Conservation (phyloP, 2,888 invertebrate genomes). For the Caenorhabditis sp. region DNA sequence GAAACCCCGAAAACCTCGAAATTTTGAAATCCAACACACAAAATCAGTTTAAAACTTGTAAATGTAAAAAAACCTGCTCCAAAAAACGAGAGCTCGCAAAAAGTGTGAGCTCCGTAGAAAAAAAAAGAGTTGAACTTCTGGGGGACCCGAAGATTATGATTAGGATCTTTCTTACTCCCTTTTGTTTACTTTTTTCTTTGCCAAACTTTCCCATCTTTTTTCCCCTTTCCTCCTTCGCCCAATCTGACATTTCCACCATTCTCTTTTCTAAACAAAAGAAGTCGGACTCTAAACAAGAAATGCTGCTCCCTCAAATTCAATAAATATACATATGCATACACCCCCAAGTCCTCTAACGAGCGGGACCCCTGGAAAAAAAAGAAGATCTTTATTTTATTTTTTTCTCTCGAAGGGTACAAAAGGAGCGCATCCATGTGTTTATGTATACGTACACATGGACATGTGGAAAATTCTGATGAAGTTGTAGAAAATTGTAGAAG, state of each 20-base stretch:
- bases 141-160: conserved; percentile 22
- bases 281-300: neutral
- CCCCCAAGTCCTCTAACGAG: neutral
- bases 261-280: neutral
- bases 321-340: conserved; percentile 38
- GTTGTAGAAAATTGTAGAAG: neutral
- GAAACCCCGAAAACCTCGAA: too few species aligned
- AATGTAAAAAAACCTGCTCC: too few species aligned
- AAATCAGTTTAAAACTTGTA: too few species aligned
- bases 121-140: conserved; percentile 10
- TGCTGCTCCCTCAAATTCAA: conserved; percentile 31
- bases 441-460: neutral
- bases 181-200: conserved; percentile 48
- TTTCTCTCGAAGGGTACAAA: too few species aligned
- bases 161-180: conserved; percentile 9
- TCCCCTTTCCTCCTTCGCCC: neutral
- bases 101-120: neutral
- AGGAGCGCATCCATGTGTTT: too few species aligned
- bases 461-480: neutral
- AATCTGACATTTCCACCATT: neutral
- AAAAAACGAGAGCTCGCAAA: neutral
- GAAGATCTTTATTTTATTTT: neutral
- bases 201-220: neutral
- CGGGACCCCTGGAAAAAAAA: neutral
- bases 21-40: too few species aligned